Base-by-base conservation (phyloP, 2,888 invertebrate species). In the Lithophane socia region DNA sequence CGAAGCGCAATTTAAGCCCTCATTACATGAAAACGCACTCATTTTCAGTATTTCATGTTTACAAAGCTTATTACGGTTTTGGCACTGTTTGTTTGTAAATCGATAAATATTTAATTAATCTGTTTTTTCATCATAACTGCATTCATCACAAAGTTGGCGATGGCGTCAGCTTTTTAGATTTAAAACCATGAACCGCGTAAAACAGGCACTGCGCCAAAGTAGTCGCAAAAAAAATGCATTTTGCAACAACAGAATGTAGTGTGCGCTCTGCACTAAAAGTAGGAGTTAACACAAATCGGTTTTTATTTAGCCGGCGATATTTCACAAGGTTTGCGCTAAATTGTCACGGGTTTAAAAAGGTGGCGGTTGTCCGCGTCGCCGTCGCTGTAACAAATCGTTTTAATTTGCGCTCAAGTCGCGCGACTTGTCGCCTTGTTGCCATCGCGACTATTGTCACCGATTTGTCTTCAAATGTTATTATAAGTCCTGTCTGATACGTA, bases 361-460 rank as follows among this genome's bases (percentile, higher is more conserved):
- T 89, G 88, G 88, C 83, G 85, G 88, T 82, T 87, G 91, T 89
- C 88, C 86, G 76, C 89, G 87, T 88, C 89, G 87, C 89, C 86
- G 87, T 88, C 89, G 87, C 89, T 86, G 87, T 91, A 93, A 93
- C 92, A 92, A 92, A 93, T 93, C 89, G 92, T 92, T 93, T 93
- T 93, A 92, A 93, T 93, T 92, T 92, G 90, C 88, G 87, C 89
- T 83, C 80, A 89, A 90, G 89, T 89, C 87, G 88, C 66, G 80
- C 86, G 89, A 88, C 88, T 90, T 90, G 89, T 88, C 90, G 90
- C 86, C 88, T 79, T 84, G 86, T 85, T 84, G 90, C 80, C 83
- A 79, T 80, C 75, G 83, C 79, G 80, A 80, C 85, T 87, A 88
- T 88, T 88, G 83, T 87, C 85, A 49, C 37, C 72, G 78, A 84